Percentiles rank a stretch among this genome's conserved stretches.
Conservation (phyloP, 2,888 invertebrate species). For the Conus canariensis region DNA sequence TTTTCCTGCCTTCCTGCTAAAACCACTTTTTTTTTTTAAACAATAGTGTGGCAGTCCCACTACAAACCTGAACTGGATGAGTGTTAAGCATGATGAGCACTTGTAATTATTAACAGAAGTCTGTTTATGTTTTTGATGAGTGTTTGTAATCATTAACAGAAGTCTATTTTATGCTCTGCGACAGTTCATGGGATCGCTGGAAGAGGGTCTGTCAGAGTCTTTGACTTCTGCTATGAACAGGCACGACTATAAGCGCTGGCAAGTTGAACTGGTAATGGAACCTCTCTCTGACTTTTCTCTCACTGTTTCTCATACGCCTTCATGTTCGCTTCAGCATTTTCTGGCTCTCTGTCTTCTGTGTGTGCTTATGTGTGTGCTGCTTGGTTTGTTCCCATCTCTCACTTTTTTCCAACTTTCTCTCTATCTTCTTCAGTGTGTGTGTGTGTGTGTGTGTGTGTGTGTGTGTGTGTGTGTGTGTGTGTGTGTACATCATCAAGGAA, state of each 20-base stretch:
- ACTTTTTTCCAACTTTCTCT: not conserved
- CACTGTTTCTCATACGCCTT: not conserved
- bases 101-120: too few relatives aligned
- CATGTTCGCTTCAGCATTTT: not conserved
- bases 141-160: too few relatives aligned
- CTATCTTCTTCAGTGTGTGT: not conserved
- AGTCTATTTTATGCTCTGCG: too few relatives aligned
- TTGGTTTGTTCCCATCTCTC: not conserved
- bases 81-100: too few relatives aligned
- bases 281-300: not conserved
- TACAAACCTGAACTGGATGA: too few relatives aligned
- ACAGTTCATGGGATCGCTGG: conserved; percentile 50
- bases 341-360: not conserved
- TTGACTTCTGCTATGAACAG: conserved; percentile 50
- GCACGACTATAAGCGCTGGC: conserved; percentile 62
- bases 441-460: not conserved
- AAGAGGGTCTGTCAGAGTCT: conserved; percentile 45
- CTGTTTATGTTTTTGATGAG: too few relatives aligned
- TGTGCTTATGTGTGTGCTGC: not conserved
- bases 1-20: too few relatives aligned
- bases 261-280: conserved; percentile 64
- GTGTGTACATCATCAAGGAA: not conserved
- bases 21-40: too few relatives aligned
- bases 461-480: not conserved
- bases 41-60: too few relatives aligned